Evolutionary conservation across 2,888 invertebrate genomes (phyloP).

Genomic region (Lymantria dispar): DNA sequence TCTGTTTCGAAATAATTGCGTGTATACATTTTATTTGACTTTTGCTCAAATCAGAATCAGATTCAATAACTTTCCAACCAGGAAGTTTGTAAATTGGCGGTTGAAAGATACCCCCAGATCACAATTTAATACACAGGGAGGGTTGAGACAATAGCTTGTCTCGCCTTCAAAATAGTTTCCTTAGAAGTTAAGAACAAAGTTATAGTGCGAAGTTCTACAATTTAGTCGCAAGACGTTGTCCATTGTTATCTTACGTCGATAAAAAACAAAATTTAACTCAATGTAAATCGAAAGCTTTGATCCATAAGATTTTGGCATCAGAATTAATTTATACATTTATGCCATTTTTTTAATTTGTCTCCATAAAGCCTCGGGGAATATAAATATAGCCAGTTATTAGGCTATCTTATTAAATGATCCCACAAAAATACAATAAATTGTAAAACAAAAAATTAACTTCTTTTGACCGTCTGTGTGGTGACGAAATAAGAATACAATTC

Average conservation of each 20-base stretch:
- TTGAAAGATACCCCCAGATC: slow-evolving; percentile 23
- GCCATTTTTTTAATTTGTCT: too few species aligned
- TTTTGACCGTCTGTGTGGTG: too few species aligned
- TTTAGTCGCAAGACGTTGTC: slow-evolving; percentile 58
- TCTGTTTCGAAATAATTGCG: not conserved
- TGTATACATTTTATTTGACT: not conserved
- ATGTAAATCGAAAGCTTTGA: slow-evolving; percentile 45
- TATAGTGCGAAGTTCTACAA: slow-evolving; percentile 67
- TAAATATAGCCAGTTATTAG: too few species aligned
- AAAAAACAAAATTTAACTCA: slow-evolving; percentile 39
- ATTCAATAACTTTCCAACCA: slow-evolving; percentile 38
- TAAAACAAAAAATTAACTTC: too few species aligned
- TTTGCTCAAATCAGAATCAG: slow-evolving; percentile 21
- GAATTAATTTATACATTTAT: slow-evolving; percentile 21
- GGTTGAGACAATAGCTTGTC: slow-evolving; percentile 49
- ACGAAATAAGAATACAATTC: too few species aligned
- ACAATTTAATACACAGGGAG: slow-evolving; percentile 37
- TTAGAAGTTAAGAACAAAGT: slow-evolving; percentile 45
- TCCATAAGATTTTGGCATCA: slow-evolving; percentile 20
- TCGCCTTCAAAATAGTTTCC: slow-evolving; percentile 46
- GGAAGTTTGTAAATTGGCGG: slow-evolving; percentile 33
- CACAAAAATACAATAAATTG: too few species aligned
- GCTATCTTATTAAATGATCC: too few species aligned
- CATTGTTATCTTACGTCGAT: slow-evolving; percentile 42
- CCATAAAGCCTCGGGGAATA: too few species aligned